These are phyloP conservation scores for Edolisoma coerulescens DNA, from an alignment of 2,113 vertebrate genomes.

Conservation along the genomic window DNA sequence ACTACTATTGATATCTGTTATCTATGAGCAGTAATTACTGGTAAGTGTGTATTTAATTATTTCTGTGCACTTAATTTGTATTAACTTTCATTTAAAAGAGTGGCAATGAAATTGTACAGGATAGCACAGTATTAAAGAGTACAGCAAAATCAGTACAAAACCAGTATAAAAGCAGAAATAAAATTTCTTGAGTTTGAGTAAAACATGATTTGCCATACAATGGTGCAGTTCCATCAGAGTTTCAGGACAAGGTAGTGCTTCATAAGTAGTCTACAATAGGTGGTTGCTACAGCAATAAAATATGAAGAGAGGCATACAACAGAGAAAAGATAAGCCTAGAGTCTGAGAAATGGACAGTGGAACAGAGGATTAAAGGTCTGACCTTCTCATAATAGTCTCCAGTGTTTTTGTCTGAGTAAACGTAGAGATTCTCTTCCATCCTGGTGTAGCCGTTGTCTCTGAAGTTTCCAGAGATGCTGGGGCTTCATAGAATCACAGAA, in stretches of 20 bases:
- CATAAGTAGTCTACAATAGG: not conserved
- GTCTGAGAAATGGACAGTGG: not conserved
- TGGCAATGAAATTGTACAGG: not conserved
- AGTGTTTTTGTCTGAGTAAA: not conserved
- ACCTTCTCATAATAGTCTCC: not conserved
- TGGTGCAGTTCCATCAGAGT: not conserved
- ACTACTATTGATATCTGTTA: not conserved
- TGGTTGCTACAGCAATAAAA: not conserved
- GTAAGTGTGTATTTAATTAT: not conserved
- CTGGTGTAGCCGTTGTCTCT: not conserved
- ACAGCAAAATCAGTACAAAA: not conserved
- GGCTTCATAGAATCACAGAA: not conserved
- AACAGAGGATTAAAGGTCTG: not conserved
- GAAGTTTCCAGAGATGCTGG: not conserved
- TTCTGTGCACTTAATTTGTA: not conserved
- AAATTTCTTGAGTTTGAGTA: not conserved
- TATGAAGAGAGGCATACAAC: rapidly evolving
- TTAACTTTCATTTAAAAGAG: not conserved
- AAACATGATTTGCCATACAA: not conserved
- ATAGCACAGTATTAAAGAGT: not conserved
- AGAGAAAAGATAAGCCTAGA: not conserved
- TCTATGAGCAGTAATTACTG: not conserved
- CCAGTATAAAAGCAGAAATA: not conserved
- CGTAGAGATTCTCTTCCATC: not conserved
- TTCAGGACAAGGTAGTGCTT: not conserved